A percentile compares a stretch with the other conserved stretches of the same genome.
These are phyloP conservation scores for Cantharis nigra DNA, from an alignment of 2,888 invertebrate species.

Conservation along the genomic window DNA sequence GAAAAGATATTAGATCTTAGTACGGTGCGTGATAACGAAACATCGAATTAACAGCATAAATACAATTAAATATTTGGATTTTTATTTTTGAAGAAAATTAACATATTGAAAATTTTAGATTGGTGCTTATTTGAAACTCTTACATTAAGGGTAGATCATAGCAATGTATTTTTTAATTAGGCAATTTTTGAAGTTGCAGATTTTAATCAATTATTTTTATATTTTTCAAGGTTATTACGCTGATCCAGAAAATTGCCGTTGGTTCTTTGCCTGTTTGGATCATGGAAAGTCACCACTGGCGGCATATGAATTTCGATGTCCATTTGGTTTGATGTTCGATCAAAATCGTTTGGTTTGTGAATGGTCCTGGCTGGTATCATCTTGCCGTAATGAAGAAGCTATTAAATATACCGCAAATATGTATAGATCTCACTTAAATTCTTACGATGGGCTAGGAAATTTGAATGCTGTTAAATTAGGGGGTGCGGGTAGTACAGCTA, in stretches of 20 bases:
- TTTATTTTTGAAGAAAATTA: too few relatives aligned
- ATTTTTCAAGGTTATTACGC: conserved; percentile 69
- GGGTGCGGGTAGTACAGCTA: conserved; percentile 44
- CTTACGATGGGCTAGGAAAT: conserved; percentile 49
- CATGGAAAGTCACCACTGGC: conserved; percentile 66
- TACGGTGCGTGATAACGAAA: too few relatives aligned
- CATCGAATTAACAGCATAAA: too few relatives aligned
- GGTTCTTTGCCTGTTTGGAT: conserved; percentile 83
- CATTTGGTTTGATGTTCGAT: conserved; percentile 79
- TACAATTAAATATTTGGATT: too few relatives aligned
- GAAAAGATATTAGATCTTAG: too few relatives aligned
- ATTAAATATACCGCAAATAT: conserved; percentile 41
- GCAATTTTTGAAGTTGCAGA: background rate
- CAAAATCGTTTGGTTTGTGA: conserved; percentile 72
- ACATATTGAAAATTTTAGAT: too few relatives aligned
- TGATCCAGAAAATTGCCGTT: conserved; percentile 80
- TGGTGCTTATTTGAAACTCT: too few relatives aligned
- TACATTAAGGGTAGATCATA: too few relatives aligned
- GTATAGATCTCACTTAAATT: conserved; percentile 36
- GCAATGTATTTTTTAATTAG: too few relatives aligned
- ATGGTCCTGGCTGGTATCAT: conserved; percentile 78
- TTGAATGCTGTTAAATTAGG: conserved; percentile 45
- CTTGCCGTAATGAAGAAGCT: conserved; percentile 52
- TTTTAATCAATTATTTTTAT: background rate
- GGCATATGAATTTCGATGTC: conserved; percentile 82